Base-by-base conservation (phyloP, 2,113 vertebrate species). In the Lamprotornis superbus region DNA sequence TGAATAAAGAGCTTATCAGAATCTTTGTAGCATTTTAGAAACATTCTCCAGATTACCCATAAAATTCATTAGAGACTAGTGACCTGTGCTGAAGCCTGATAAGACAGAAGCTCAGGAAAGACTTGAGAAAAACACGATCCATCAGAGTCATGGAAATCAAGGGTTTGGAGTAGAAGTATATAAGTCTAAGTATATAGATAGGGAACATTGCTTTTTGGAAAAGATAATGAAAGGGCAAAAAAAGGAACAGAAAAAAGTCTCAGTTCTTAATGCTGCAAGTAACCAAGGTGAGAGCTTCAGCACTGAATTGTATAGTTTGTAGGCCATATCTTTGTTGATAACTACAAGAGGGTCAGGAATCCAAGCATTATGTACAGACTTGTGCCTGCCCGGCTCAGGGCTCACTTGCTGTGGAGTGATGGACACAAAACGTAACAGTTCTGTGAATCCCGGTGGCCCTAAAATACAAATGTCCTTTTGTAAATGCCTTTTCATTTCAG, bases 1-100 rank as follows among this genome's bases (percentile, higher is more conserved):
- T 63, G 88, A 86, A 76, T 65, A 88, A 91, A 89, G 81, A 83
- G 53, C 63, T 94, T 95, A 96, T 91, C 91, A 90, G 71, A 92
- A 92, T 81, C 94, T 86, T 68, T 77, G 83, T 80, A 93, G 74
- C 42, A 56, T 74, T 87, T 81, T 83, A 77, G 83, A 90, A 92
- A 94, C 89, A 94, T 90, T 94, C 91, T 95, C 90, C 96, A 93
- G 95, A 90, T 90, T 78, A 63, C 78, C 78, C 89, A 91, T 94
- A 94, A 93, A 94, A 96, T 94, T 97, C 84, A 84, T 94, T 95
- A 94, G 44, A 82, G 9, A 83, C 78, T 91, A 95, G 90, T 91
- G 78, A 93, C 67, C 50, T 84, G 27, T 56, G 52, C 49, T 87
- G 84, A 89, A 91, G 70, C 39, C 78, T 95, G 95, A 83, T 97